Percentiles rank a stretch among this genome's conserved stretches.
phyloP scores from a whole-genome alignment of 1,140 invertebrate genomes.

The Listronotus bonariensis region DNA sequence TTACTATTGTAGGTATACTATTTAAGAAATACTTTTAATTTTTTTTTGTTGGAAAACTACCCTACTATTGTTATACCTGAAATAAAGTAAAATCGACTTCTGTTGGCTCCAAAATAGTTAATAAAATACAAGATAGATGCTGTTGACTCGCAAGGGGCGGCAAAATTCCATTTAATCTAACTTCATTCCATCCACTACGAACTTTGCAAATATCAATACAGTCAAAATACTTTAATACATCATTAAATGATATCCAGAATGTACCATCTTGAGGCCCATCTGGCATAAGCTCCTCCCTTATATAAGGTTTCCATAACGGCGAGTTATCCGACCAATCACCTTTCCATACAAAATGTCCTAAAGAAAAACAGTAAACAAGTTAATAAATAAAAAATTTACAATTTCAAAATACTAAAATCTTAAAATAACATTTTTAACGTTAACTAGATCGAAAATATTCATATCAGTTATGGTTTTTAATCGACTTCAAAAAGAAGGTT shows the following conservation, averaged over 20 bases:
- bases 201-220: constrained; percentile 98
- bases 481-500: too few relatives aligned
- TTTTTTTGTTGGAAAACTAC: too few relatives aligned
- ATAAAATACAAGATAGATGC: constrained; percentile 80
- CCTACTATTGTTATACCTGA: constrained; percentile 64
- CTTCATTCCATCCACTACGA: constrained; percentile 90
- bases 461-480: too few relatives aligned
- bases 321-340: constrained; percentile 95
- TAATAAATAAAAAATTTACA: too few relatives aligned
- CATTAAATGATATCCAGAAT: constrained; percentile 98
- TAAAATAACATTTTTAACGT: too few relatives aligned
- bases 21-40: too few relatives aligned
- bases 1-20: too few relatives aligned
- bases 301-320: constrained; percentile 78
- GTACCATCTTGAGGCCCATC: constrained; percentile 86
- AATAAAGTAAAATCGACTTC: constrained; percentile 96
- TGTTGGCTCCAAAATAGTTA: constrained; percentile 91
- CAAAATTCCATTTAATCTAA: constrained; percentile 81
- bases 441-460: too few relatives aligned
- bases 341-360: constrained; percentile 92
- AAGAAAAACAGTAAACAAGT: neutral
- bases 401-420: too few relatives aligned
- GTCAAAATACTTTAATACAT: constrained; percentile 95
- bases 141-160: constrained; percentile 81
- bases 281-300: constrained; percentile 77